A percentile compares a stretch with the other conserved stretches of the same genome.
Evolutionary conservation across 2,797 vertebrate genomes (phyloP).

Genomic region (Buphagus erythrorhynchus): DNA sequence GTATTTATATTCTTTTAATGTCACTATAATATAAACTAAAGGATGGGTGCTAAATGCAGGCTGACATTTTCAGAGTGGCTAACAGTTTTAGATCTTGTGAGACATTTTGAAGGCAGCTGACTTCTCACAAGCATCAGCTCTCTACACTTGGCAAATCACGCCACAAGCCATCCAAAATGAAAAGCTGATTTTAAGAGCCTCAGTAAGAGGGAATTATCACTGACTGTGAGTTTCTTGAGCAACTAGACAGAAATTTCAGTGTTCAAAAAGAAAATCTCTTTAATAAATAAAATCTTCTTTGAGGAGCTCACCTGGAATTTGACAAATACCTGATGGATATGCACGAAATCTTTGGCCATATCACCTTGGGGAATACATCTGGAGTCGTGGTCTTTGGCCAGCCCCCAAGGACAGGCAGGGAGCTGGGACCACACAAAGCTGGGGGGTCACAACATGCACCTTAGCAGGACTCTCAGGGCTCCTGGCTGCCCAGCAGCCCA

Average conservation of each 20-base stretch:
- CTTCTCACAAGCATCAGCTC: neutral
- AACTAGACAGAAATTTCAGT: neutral
- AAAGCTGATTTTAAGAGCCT: neutral
- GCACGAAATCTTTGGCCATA: neutral
- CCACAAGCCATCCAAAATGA: neutral
- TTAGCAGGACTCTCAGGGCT: neutral
- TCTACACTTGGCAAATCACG: neutral
- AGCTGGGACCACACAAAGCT: neutral
- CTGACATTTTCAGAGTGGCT: neutral
- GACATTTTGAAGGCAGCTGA: neutral
- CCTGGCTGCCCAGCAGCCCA: neutral
- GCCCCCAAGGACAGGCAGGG: neutral
- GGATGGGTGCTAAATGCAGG: neutral
- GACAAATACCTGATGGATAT: neutral
- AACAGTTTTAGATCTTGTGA: neutral
- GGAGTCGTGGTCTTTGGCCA: neutral
- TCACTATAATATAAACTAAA: neutral
- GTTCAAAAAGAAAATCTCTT: neutral
- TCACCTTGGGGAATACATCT: neutral
- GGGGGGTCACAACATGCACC: accelerated
- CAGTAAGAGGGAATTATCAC: neutral
- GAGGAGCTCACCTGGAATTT: neutral
- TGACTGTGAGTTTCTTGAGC: neutral
- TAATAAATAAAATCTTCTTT: neutral
- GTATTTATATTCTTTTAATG: neutral